Evolutionary conservation across 2,113 vertebrate species (phyloP), one percentile per base, ranked within the genome.

Genomic region (Neogobius melanostomus): DNA sequence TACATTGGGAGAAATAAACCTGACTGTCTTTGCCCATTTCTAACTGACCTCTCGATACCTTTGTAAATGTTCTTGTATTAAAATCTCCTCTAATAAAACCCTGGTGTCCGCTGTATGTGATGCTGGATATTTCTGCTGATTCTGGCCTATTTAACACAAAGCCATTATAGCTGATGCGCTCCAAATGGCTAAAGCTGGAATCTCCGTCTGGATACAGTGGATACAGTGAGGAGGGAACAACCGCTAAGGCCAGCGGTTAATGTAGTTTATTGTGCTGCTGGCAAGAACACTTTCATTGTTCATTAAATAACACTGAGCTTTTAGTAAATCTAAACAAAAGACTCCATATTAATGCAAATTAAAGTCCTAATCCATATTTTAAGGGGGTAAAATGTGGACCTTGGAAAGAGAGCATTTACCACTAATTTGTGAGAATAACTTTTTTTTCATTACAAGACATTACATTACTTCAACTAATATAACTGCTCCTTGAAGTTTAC

Each of bases 11-110:
- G 3, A 36, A 3, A 36, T 36, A 36, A 21, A 21, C 21, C 21
- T 1, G 1, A 36, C 28, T 36, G 28, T 36, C 28, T 36, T 36
- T 36, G 66, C 63, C 80, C 73, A 76, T 85, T 74, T 78, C 66
- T 80, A 56, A 75, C 77, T 86, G 82, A 89, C 84, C 81, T 85
- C 84, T 66, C 7, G 69, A 76, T 75, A 79, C 21, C 21, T 36
- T 36, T 36, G 48, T 64, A 78, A 79, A 84, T 72, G 66, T 49
- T 80, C 57, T 75, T 73, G 72, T 79, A 82, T 85, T 88, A 74
- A 76, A 87, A 85, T 83, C 70, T 73, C 60, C 75, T 42, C 74
- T 68, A 56, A 73, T 46, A 44, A 53, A 72, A 62, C 72, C 64
- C 85, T 68, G 68, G 64, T 62, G 57, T 74, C 56, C 11, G 6